Percentiles rank a stretch among this genome's conserved stretches.
Evolutionary conservation across 2,113 vertebrate genomes (phyloP).

Genomic region (Cranoglanis bouderius): DNA sequence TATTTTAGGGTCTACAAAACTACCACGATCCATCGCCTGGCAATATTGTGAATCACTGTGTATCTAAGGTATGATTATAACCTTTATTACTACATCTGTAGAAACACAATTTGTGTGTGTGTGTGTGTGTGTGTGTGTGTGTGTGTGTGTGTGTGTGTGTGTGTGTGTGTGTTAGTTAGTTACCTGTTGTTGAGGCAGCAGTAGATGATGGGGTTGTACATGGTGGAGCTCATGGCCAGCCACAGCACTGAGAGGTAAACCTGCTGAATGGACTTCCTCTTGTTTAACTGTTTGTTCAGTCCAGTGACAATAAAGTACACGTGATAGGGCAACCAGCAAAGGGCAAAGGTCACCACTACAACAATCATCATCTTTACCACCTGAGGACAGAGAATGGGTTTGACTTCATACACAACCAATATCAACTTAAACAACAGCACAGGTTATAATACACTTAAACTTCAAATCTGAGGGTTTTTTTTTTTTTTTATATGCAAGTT

Average conservation of each 20-base stretch:
- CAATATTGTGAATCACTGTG: background rate
- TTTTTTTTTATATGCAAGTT: background rate
- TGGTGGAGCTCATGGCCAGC: slow-evolving; percentile 62
- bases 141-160: slow-evolving; percentile 11
- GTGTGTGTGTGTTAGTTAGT: background rate
- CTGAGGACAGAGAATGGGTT: slow-evolving; percentile 19
- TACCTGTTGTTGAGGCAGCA: slow-evolving; percentile 58
- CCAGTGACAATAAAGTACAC: slow-evolving; percentile 58
- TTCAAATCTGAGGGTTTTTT: background rate
- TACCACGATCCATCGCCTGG: background rate
- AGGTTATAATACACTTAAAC: background rate
- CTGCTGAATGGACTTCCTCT: slow-evolving; percentile 60
- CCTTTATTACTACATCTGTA: background rate
- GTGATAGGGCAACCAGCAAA: slow-evolving; percentile 60
- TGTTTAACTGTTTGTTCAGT: slow-evolving; percentile 51
- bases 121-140: background rate
- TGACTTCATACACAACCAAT: background rate
- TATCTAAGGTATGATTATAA: background rate
- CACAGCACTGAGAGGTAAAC: slow-evolving; percentile 56
- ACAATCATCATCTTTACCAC: slow-evolving; percentile 64
- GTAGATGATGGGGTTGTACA: slow-evolving; percentile 63
- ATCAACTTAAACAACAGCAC: background rate
- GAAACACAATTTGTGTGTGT: background rate
- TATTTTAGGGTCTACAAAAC: no score
- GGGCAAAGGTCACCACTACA: slow-evolving; percentile 59